phyloP scores from a whole-genome alignment of 2,113 vertebrate genomes.

The Hippocampus barbouri region DNA sequence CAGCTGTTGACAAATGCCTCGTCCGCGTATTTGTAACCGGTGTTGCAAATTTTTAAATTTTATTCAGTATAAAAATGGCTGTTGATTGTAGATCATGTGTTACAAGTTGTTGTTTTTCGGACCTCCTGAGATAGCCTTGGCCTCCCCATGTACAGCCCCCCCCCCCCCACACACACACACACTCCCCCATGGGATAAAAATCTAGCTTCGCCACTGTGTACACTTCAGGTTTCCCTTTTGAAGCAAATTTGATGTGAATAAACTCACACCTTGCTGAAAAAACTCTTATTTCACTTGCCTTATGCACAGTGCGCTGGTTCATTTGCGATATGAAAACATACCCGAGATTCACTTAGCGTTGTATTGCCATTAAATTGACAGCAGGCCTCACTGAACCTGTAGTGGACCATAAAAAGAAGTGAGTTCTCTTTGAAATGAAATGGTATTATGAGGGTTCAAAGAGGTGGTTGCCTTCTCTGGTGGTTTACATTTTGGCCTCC shows the following conservation, averaged over 20 bases:
- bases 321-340: neutral
- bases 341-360: neutral
- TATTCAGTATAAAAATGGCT: too few relatives aligned
- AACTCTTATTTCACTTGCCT: neutral
- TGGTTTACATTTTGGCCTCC: neutral
- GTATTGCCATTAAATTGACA: neutral
- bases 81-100: too few relatives aligned
- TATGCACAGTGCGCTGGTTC: neutral
- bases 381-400: neutral
- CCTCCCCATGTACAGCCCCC: too few relatives aligned
- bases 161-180: too few relatives aligned
- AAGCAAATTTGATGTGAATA: neutral
- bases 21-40: too few relatives aligned
- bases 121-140: too few relatives aligned
- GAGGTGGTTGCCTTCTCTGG: neutral
- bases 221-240: neutral
- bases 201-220: too few relatives aligned
- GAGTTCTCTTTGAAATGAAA: neutral
- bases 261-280: neutral
- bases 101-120: too few relatives aligned
- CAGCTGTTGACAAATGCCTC: too few relatives aligned
- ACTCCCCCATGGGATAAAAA: too few relatives aligned
- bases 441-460: neutral
- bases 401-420: neutral
- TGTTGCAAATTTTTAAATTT: too few relatives aligned